Conservation (phyloP, 2,113 vertebrate species). For the Mastomys natalensis region DNA sequence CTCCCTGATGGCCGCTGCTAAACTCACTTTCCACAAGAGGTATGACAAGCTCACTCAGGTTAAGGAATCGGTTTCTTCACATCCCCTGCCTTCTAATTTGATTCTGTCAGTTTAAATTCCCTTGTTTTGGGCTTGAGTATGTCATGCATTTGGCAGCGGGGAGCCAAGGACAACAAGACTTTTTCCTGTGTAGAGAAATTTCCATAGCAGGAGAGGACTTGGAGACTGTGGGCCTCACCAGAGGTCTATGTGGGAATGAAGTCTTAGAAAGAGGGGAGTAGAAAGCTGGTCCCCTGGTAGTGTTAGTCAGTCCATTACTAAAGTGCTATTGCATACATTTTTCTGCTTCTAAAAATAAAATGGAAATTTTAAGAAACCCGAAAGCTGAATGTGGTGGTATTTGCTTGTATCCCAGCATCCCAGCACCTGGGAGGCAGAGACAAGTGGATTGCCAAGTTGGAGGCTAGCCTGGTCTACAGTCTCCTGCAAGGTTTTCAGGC, state of each 20-base stretch:
- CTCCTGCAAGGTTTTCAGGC: too few relatives aligned
- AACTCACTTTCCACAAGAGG: not conserved
- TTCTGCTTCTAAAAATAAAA: slow-evolving; percentile 31
- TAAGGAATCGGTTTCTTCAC: not conserved
- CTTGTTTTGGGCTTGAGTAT: not conserved
- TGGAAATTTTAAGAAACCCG: not conserved
- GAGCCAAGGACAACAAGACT: not conserved
- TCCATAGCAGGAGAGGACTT: not conserved
- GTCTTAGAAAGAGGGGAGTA: not conserved
- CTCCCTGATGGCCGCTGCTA: not conserved
- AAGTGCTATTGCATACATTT: not conserved
- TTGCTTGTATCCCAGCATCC: not conserved
- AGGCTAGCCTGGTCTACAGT: not conserved
- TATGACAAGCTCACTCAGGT: not conserved
- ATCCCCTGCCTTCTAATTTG: not conserved
- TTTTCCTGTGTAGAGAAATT: not conserved
- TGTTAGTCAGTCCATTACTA: not conserved
- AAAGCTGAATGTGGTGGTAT: not conserved
- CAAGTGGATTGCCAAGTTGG: not conserved
- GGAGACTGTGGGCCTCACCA: not conserved
- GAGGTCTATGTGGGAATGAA: not conserved
- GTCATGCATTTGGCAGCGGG: not conserved
- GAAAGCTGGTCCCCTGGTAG: not conserved
- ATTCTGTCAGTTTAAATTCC: not conserved
- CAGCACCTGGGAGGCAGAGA: not conserved